Base-by-base conservation (phyloP, 1,140 invertebrate genomes). In the Telenomus remus region DNA sequence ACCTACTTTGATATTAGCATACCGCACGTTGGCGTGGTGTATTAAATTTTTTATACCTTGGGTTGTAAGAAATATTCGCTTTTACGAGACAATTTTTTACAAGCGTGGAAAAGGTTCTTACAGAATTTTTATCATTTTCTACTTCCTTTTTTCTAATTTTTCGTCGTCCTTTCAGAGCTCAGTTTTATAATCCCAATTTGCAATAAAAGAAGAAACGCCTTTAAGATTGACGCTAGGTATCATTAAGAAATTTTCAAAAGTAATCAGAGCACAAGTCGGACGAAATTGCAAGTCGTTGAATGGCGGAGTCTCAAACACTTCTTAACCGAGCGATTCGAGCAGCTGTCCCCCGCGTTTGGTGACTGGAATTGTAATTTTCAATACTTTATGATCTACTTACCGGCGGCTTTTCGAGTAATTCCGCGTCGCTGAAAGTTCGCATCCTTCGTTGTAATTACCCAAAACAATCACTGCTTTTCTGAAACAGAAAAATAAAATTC, bases 251-350 rank as follows among this genome's bases (percentile, higher is more conserved):
- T 60, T 75, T 53, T 71, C 63, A 64, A 61, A 54, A 64, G 60
- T 78, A 80, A 77, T 74, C 66, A 70, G 59, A 54, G 60, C 63
- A 47, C 76, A 76, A 79, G 59, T 53, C 72, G 79, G 71, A 81
- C 75, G 73, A 82, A 84, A 82, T 82, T 81, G 79, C 76, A 79
- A 84, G 76, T 76, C 73, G 33, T 43, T 70, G 59, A 73, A 73
- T 66, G 63, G 55, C 61, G 2, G 65, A 37, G 39, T 66, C 43
- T 42, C 51, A 63, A 54, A 70, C 55, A 64, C 65, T 74, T 69
- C n/a, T 63, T 60, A 73, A 74, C 70, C 59, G 66, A 73, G 72
- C 19, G 2, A 78, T 81, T 77, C 76, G 19, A 56, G 70, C 78
- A 79, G 75, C 76, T 81, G 80, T 78, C 70, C 64, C 70, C 54